Evolutionary conservation across 2,797 vertebrate species (phyloP).

Genomic region (Catharus ustulatus): DNA sequence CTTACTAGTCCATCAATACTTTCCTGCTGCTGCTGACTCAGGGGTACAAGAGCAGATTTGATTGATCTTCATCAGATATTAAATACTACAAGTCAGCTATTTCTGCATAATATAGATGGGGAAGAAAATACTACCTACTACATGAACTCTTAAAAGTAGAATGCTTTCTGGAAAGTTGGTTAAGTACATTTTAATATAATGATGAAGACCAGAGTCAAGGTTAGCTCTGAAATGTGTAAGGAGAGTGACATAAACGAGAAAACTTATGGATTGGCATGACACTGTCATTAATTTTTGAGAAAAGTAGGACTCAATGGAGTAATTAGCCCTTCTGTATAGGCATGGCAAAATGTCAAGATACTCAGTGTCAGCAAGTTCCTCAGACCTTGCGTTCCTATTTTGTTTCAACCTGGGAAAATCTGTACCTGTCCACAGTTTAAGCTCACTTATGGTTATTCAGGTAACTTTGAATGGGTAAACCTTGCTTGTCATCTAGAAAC

Average conservation of each 20-base stretch:
- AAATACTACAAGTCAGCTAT: neutral
- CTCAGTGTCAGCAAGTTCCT: neutral
- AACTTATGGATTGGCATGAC: neutral
- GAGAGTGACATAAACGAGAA: neutral
- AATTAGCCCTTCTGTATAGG: neutral
- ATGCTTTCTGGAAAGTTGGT: neutral
- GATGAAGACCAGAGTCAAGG: neutral
- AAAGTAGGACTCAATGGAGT: neutral
- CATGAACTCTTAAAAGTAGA: neutral
- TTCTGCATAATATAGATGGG: neutral
- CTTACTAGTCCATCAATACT: neutral
- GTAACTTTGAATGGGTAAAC: neutral
- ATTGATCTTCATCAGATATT: neutral
- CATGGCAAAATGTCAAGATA: neutral
- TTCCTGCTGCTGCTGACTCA: neutral
- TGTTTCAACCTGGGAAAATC: neutral
- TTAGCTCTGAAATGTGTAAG: neutral
- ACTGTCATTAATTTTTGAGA: neutral
- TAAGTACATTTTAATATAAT: neutral
- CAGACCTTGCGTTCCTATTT: neutral
- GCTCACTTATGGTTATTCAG: neutral
- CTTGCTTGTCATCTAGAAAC: neutral
- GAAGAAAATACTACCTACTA: neutral
- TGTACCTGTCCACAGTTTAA: neutral
- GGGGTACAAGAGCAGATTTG: neutral